These are phyloP conservation scores for Drosophila maculinotata DNA, from an alignment of 2,888 invertebrate genomes.

Conservation along the genomic window DNA sequence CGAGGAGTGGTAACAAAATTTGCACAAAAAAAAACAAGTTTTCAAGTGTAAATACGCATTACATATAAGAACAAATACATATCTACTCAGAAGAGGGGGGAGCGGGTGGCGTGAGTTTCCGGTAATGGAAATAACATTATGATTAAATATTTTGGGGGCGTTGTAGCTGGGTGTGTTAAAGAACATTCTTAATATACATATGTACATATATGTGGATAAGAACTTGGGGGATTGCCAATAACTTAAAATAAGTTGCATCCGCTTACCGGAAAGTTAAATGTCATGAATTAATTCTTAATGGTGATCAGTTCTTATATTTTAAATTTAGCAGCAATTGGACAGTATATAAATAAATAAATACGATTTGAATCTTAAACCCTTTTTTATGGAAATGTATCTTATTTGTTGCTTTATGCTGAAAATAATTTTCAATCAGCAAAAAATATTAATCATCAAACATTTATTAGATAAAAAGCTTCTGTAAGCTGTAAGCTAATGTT, in stretches of 20 bases:
- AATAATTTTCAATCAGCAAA: too few species aligned
- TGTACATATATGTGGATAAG: too few species aligned
- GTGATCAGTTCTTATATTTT: not conserved
- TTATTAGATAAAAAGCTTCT: too few species aligned
- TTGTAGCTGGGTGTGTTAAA: conserved; percentile 9
- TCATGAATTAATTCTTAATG: not conserved
- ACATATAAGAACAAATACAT: conserved; percentile 9
- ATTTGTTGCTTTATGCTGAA: too few species aligned
- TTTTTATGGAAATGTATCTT: too few species aligned
- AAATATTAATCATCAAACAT: too few species aligned
- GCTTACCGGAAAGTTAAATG: conserved; percentile 2
- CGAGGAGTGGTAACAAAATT: conserved; percentile 37
- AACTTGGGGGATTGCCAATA: conserved; percentile 3
- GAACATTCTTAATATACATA: not conserved
- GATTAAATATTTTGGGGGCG: conserved; percentile 25
- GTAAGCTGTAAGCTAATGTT: too few species aligned
- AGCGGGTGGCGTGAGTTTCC: conserved; percentile 43
- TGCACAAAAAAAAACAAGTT: conserved; percentile 51
- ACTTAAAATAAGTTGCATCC: conserved; percentile 1
- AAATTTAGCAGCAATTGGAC: conserved; percentile 6
- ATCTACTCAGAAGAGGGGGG: conserved; percentile 3
- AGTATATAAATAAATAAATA: too few species aligned
- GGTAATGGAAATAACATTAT: conserved; percentile 55
- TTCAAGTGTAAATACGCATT: conserved; percentile 18
- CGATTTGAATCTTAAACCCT: too few species aligned